A percentile compares a stretch with the other conserved stretches of the same genome.
Evolutionary conservation across 37 sponge, comb jelly and placozoan genomes (phyloP).

Genomic region (Chondrilla cf. caribensis): DNA sequence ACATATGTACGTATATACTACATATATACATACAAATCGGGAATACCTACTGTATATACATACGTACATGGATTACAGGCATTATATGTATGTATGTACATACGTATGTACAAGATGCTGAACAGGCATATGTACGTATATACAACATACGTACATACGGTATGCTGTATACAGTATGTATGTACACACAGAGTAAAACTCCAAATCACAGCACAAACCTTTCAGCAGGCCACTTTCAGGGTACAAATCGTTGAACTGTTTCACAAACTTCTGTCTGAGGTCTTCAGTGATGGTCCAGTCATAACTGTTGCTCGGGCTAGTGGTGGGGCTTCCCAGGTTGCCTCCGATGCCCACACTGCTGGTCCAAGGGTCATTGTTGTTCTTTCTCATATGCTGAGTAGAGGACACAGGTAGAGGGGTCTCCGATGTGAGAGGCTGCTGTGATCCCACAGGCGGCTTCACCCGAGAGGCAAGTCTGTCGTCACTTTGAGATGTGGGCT

Average conservation of each 20-base stretch:
- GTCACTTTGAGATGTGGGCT: background rate
- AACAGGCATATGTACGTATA: background rate
- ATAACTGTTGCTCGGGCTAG: background rate
- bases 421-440: background rate
- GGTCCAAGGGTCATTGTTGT: background rate
- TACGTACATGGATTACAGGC: background rate
- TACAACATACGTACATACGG: background rate
- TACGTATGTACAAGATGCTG: too few relatives aligned
- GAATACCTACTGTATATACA: background rate
- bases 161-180: too few relatives aligned
- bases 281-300: slow-evolving; percentile 71
- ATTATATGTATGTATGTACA: background rate
- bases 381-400: background rate
- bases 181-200: too few relatives aligned
- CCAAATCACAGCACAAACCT: background rate
- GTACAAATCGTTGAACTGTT: slow-evolving; percentile 50
- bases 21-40: background rate
- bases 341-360: background rate
- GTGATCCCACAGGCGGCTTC: background rate
- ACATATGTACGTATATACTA: background rate
- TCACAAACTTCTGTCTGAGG: slow-evolving; percentile 42
- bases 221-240: slow-evolving; percentile 51
- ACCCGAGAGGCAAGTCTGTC: background rate
- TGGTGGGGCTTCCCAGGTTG: background rate
- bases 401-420: background rate